These are phyloP conservation scores for Xylocampa areola DNA, from an alignment of 2,888 invertebrate genomes.

Conservation along the genomic window DNA sequence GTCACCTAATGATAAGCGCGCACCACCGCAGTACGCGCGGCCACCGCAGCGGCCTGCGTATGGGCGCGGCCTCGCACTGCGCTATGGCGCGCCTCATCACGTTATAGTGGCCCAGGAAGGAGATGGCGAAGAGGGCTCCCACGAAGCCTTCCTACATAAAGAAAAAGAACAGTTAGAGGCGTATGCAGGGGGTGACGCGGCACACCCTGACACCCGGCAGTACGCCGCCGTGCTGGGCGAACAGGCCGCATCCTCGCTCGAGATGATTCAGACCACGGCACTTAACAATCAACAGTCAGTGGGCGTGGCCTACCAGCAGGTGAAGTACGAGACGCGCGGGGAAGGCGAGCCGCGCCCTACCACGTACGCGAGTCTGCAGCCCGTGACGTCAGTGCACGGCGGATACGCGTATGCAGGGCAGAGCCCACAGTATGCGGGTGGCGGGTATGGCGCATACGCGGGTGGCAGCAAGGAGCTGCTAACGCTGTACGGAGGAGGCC, in stretches of 20 bases:
- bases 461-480: constrained; percentile 70
- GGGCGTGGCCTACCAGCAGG: constrained; percentile 81
- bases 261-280: constrained; percentile 82
- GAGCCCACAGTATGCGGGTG: constrained; percentile 75
- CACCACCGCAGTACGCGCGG: constrained; percentile 67
- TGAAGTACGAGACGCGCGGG: constrained; percentile 85
- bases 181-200: constrained; percentile 64
- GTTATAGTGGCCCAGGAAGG: constrained; percentile 78
- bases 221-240: constrained; percentile 75
- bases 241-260: constrained; percentile 72
- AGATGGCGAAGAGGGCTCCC: constrained; percentile 70
- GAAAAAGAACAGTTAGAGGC: constrained; percentile 74
- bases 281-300: constrained; percentile 81
- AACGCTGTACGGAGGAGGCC: constrained; percentile 77
- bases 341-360: constrained; percentile 78
- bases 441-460: constrained; percentile 65
- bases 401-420: constrained; percentile 78
- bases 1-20: constrained; percentile 67
- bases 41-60: constrained; percentile 64
- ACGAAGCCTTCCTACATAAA: constrained; percentile 77
- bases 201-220: constrained; percentile 68
- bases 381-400: constrained; percentile 88
- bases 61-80: constrained; percentile 73
- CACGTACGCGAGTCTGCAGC: constrained; percentile 91
- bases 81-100: constrained; percentile 79